phyloP scores from a whole-genome alignment of 2,797 vertebrate species.

The Jordanella pulchra region DNA sequence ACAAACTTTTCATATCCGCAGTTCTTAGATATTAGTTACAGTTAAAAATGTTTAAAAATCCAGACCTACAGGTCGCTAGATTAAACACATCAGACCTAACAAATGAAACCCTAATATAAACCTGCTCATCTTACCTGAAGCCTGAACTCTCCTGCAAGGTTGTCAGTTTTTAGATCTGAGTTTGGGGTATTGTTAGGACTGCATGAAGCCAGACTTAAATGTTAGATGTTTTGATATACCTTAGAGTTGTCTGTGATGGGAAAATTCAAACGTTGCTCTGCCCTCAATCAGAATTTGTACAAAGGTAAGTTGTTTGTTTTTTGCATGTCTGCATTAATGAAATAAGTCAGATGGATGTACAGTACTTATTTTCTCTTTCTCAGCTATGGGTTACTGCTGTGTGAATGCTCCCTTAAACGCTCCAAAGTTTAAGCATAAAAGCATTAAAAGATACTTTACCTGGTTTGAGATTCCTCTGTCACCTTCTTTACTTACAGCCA shows the following conservation, averaged over 20 bases:
- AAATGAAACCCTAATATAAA: neutral
- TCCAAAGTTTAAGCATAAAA: neutral
- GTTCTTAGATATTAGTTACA: neutral
- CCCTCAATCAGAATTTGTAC: too few relatives aligned
- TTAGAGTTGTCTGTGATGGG: too few relatives aligned
- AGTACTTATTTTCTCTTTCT: too few relatives aligned
- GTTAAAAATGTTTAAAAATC: neutral
- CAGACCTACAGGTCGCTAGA: neutral
- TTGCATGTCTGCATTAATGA: too few relatives aligned
- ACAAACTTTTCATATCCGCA: rapidly evolving
- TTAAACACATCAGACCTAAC: neutral
- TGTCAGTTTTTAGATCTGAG: neutral
- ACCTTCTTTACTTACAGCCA: too few relatives aligned
- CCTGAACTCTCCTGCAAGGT: neutral
- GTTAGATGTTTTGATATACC: neutral
- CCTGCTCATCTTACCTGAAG: neutral
- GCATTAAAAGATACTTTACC: neutral
- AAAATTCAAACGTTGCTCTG: too few relatives aligned
- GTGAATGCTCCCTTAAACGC: neutral
- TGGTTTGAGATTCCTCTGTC: neutral
- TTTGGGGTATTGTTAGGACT: neutral
- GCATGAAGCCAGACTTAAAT: neutral
- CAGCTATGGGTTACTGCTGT: too few relatives aligned
- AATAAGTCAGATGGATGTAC: too few relatives aligned
- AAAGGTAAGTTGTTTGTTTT: too few relatives aligned